phyloP scores from a whole-genome alignment of 2,113 vertebrate genomes.

The Lathamus discolor region DNA sequence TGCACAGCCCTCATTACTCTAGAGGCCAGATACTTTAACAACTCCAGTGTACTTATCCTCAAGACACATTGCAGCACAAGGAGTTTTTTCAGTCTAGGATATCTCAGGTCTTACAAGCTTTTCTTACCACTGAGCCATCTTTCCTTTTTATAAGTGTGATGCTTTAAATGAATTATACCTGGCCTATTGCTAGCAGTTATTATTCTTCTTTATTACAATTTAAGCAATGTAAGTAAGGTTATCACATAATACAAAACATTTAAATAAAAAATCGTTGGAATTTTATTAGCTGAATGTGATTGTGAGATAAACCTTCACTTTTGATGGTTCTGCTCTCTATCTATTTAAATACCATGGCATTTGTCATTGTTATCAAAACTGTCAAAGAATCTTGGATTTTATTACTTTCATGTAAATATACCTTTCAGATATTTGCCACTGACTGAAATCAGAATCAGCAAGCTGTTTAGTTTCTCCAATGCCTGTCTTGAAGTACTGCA shows the following conservation, averaged over 20 bases:
- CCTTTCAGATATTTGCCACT: background rate
- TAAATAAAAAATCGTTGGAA: background rate
- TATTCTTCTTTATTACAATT: background rate
- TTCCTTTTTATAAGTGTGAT: background rate
- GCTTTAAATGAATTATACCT: background rate
- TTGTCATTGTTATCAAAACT: background rate
- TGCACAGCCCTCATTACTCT: background rate
- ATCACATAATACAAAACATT: background rate
- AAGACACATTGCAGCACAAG: background rate
- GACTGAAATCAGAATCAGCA: background rate
- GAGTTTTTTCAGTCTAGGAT: background rate
- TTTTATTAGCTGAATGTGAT: background rate
- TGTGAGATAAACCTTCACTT: background rate
- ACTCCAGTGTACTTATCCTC: background rate
- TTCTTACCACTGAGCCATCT: background rate
- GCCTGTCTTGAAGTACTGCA: background rate
- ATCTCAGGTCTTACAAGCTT: background rate
- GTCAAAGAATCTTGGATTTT: background rate
- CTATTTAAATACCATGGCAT: background rate
- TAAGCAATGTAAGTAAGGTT: background rate
- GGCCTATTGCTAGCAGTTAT: background rate
- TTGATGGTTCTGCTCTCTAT: background rate
- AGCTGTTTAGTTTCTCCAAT: background rate
- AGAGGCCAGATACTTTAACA: background rate
- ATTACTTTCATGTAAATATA: slow-evolving; percentile 7